phyloP scores from a whole-genome alignment of 2,797 vertebrate genomes.

The Natrix natrix region DNA sequence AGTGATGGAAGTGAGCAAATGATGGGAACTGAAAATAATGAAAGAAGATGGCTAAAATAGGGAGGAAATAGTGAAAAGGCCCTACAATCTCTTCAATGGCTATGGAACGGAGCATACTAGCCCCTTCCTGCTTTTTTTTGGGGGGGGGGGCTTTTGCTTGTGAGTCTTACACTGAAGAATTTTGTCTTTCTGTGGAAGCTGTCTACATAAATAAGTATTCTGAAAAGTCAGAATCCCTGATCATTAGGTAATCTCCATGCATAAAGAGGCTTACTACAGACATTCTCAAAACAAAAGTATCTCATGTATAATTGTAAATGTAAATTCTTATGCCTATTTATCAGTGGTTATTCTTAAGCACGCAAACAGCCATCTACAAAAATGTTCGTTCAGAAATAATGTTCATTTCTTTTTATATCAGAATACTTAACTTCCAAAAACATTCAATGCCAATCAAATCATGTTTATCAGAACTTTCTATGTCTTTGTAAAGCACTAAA shows the following conservation, averaged over 20 bases:
- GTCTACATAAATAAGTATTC: background rate
- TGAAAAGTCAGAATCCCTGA: background rate
- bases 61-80: background rate
- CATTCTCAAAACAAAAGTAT: background rate
- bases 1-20: background rate
- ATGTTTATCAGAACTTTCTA: background rate
- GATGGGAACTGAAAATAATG: background rate
- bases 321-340: background rate
- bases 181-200: background rate
- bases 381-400: slow-evolving; percentile 5
- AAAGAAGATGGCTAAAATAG: background rate
- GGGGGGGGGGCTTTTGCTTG: background rate
- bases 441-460: slow-evolving; percentile 12
- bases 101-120: background rate
- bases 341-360: background rate
- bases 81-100: background rate
- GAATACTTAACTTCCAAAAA: background rate
- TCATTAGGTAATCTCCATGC: background rate
- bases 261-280: background rate
- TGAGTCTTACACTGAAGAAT: background rate
- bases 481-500: background rate
- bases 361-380: background rate
- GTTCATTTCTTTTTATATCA: background rate
- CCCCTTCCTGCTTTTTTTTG: background rate
- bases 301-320: background rate